phyloP scores from a whole-genome alignment of 2,888 invertebrate genomes.

The Leistus spinibarbis region DNA sequence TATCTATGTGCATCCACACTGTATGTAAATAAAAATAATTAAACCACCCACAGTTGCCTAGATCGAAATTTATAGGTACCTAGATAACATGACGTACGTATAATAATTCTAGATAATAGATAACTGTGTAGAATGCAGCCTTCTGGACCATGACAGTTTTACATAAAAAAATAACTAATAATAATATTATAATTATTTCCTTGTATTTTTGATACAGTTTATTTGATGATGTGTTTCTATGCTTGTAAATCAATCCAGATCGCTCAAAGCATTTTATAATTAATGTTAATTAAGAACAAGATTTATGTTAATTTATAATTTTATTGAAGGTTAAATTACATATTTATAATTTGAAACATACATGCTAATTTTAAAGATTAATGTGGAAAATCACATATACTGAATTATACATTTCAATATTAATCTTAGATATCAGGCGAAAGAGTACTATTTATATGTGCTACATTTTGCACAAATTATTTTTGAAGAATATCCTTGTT shows the following conservation, averaged over 20 bases:
- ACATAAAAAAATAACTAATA: no score
- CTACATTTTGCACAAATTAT: no score
- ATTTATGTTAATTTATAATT: background rate
- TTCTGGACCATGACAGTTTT: background rate
- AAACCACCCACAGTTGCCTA: background rate
- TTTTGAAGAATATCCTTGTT: no score
- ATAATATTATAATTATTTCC: background rate
- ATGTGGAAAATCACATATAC: background rate
- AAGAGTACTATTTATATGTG: no score
- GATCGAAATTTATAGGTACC: background rate
- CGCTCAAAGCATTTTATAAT: background rate
- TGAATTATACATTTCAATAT: background rate
- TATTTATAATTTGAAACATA: slow-evolving; percentile 7
- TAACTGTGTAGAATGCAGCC: background rate
- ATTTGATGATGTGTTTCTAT: background rate
- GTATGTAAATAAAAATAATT: background rate
- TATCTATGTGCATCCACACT: background rate
- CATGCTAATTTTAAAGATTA: background rate
- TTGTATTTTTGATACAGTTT: background rate
- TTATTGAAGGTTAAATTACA: background rate
- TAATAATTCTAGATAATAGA: background rate
- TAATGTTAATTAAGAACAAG: background rate
- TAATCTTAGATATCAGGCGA: no score
- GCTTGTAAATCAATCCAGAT: background rate
- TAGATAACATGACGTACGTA: background rate